These are phyloP conservation scores for Gymnobelideus leadbeateri DNA, from an alignment of 2,113 vertebrate genomes.

Conservation along the genomic window DNA sequence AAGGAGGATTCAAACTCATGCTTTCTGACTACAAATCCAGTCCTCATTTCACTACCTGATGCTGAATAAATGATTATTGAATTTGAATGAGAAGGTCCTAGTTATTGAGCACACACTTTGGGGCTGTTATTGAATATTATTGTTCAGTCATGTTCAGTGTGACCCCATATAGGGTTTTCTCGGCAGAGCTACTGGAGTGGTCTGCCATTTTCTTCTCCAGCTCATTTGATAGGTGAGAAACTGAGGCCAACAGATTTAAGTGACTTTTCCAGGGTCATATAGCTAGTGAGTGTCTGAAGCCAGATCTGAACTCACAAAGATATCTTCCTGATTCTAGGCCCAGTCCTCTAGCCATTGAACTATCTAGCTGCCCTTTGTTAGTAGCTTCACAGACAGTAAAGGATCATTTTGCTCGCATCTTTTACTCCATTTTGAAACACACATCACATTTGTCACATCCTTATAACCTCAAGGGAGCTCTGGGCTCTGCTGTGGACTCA, in stretches of 20 bases:
- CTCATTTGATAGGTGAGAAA: not conserved
- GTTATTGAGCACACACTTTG: too few relatives aligned
- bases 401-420: not conserved
- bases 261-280: not conserved
- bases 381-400: not conserved
- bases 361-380: not conserved
- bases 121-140: too few relatives aligned
- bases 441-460: not conserved
- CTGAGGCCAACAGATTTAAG: not conserved
- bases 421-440: not conserved
- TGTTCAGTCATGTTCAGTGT: too few relatives aligned
- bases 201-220: too few relatives aligned
- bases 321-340: not conserved
- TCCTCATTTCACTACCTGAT: too few relatives aligned
- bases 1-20: too few relatives aligned
- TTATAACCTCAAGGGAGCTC: not conserved
- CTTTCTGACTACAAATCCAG: too few relatives aligned
- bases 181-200: too few relatives aligned
- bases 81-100: too few relatives aligned
- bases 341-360: not conserved
- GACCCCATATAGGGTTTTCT: too few relatives aligned
- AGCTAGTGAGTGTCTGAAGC: not conserved
- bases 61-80: too few relatives aligned
- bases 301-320: not conserved
- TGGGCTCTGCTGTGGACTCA: not conserved